Conservation (phyloP, 2,113 vertebrate genomes). For the Bothrops jararaca region DNA sequence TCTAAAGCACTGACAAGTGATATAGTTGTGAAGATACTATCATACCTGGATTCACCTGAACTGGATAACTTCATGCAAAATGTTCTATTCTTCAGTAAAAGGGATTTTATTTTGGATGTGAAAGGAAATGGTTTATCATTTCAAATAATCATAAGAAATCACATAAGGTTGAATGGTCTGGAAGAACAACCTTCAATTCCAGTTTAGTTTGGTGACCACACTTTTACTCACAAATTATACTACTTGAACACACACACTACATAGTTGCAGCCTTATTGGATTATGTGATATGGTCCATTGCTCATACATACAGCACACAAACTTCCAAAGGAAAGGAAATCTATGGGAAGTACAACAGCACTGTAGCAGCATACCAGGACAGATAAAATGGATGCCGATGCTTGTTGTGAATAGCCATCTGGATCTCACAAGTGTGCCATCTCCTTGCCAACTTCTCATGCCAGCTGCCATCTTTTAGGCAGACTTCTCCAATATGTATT, state of each 20-base stretch:
- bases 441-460: not conserved
- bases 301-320: not conserved
- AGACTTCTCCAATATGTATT: not conserved
- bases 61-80: not conserved
- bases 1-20: not conserved
- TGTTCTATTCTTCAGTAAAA: not conserved
- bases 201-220: not conserved
- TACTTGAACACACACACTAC: not conserved
- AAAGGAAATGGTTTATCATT: slow-evolving; percentile 6
- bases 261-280: not conserved
- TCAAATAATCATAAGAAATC: not conserved
- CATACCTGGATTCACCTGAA: not conserved
- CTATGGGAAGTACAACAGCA: not conserved
- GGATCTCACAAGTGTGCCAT: not conserved
- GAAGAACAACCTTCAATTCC: not conserved
- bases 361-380: not conserved
- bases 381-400: not conserved
- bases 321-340: not conserved
- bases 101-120: slow-evolving; percentile 5
- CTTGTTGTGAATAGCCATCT: not conserved
- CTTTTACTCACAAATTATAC: not conserved
- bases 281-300: not conserved
- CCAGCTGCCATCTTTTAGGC: not conserved
- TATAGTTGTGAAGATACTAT: not conserved
- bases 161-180: not conserved